These are phyloP conservation scores for Casuarius casuarius DNA, from an alignment of 2,113 vertebrate genomes.

Conservation along the genomic window DNA sequence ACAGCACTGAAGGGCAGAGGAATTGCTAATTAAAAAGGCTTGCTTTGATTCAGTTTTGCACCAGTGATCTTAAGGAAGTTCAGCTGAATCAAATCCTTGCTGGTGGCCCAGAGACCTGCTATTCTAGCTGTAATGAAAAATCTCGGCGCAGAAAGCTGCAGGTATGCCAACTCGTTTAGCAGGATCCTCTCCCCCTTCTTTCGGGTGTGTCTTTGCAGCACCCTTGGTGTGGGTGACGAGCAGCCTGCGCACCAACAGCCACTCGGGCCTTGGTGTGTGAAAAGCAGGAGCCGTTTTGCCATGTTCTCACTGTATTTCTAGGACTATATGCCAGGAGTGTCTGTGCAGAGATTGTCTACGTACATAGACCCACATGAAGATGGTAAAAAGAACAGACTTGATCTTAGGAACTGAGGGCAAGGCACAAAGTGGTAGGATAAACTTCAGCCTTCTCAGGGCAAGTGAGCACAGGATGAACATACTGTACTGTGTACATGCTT, in stretches of 20 bases:
- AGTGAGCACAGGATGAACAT: not conserved
- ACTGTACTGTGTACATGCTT: not conserved
- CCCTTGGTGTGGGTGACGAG: not conserved
- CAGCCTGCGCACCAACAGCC: not conserved
- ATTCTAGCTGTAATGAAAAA: not conserved
- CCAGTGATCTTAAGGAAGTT: conserved; percentile 38
- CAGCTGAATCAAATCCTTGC: not conserved
- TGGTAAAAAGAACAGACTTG: not conserved
- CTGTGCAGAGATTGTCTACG: not conserved
- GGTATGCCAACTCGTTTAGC: conserved; percentile 8
- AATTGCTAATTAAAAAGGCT: not conserved
- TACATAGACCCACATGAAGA: not conserved
- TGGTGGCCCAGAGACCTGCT: conserved; percentile 4
- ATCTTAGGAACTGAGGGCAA: not conserved
- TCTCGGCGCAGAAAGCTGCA: not conserved
- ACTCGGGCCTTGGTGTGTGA: not conserved
- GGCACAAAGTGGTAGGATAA: not conserved
- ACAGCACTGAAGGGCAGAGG: not conserved
- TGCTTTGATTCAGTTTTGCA: not conserved
- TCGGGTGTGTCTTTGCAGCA: conserved; percentile 35
- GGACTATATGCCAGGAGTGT: not conserved
- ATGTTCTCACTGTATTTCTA: fast-evolving
- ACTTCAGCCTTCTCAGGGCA: not conserved
- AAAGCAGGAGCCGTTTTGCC: not conserved
- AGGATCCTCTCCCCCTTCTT: conserved; percentile 14